Percentiles rank a stretch among this genome's conserved stretches.
phyloP scores from a whole-genome alignment of 2,113 vertebrate species.

The Hepsetus odoe region DNA sequence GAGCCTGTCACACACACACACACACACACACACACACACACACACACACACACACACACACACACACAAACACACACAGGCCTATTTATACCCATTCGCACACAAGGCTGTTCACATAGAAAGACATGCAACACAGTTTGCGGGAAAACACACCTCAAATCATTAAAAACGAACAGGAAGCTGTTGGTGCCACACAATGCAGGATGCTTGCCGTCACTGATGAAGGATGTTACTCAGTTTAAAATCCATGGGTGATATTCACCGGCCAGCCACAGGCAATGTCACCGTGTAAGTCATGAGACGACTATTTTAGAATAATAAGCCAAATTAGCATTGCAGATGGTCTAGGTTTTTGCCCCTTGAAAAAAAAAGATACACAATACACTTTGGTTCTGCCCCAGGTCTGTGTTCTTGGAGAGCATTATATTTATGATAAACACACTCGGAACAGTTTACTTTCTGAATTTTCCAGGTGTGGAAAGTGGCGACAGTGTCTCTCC shows the following conservation, averaged over 20 bases:
- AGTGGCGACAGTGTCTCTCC: neutral
- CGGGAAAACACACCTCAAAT: conserved; percentile 3
- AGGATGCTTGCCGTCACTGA: neutral
- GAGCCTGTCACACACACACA: conserved; percentile 14
- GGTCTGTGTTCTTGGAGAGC: neutral
- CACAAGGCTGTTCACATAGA: no score
- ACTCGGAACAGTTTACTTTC: neutral
- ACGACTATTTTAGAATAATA: conserved; percentile 44
- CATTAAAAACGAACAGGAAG: conserved; percentile 23
- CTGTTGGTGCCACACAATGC: neutral
- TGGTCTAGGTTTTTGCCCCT: conserved; percentile 3
- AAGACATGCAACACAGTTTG: neutral
- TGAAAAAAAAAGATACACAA: neutral
- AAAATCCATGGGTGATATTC: conserved; percentile 9
- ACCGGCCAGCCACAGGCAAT: conserved; percentile 40
- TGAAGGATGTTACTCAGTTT: neutral
- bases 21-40: conserved; percentile 17
- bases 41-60: neutral
- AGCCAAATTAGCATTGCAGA: conserved; percentile 50
- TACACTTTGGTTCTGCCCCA: conserved; percentile 19
- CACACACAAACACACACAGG: neutral
- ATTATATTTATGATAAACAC: neutral
- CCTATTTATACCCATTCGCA: neutral
- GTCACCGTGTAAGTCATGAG: conserved; percentile 40
- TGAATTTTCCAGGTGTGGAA: neutral